Conservation (phyloP, 2,797 vertebrate genomes). For the Loris lydekkerianus region DNA sequence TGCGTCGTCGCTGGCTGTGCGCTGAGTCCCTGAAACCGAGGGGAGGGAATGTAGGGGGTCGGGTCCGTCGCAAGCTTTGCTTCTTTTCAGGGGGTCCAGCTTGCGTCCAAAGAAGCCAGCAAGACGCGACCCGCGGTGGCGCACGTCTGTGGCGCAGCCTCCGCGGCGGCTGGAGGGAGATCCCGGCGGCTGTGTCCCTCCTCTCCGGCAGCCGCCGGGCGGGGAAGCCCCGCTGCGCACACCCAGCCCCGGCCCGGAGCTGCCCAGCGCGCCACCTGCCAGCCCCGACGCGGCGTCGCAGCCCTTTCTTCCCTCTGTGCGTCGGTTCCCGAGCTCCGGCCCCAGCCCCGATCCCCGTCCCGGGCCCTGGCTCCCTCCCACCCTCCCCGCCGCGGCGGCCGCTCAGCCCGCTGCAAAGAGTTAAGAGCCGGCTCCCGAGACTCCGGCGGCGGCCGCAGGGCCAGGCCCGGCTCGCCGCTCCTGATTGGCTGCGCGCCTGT, state of each 20-base stretch:
- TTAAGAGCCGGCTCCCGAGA: conserved; percentile 80
- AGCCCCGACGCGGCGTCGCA: neutral
- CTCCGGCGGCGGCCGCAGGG: conserved; percentile 70
- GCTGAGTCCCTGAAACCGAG: neutral
- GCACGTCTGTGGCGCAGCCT: neutral
- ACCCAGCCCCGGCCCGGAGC: neutral
- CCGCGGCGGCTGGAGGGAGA: neutral
- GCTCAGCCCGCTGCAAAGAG: conserved; percentile 82
- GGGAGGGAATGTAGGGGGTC: neutral
- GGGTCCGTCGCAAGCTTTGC: neutral
- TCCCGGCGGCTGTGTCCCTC: neutral
- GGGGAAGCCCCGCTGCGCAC: neutral
- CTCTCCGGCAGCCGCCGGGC: fast-evolving
- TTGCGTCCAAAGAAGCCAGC: neutral
- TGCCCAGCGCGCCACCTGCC: neutral
- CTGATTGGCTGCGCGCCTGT: conserved; percentile 89
- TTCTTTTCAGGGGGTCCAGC: neutral
- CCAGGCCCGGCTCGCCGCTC: conserved; percentile 72
- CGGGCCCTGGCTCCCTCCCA: neutral
- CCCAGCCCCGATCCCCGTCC: neutral
- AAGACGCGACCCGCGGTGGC: neutral
- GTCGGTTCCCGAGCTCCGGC: neutral
- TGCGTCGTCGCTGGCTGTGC: neutral
- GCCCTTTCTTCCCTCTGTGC: neutral
- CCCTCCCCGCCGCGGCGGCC: neutral